Base-by-base conservation (phyloP, 2,113 vertebrate species). In the Tragulus kanchil region DNA sequence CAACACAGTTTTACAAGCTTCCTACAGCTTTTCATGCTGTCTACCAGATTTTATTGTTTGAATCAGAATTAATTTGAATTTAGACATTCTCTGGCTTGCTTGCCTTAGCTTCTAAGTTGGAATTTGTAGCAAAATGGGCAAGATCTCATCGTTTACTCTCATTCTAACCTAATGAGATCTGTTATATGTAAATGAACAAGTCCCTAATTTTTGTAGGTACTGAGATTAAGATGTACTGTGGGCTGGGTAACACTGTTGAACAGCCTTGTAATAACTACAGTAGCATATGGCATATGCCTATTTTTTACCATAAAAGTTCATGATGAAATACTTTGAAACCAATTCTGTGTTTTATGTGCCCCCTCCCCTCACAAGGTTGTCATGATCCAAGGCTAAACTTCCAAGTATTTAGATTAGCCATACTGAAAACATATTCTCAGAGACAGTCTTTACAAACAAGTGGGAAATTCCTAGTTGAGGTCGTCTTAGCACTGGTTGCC, bases 21-120 rank as follows among this genome's bases (percentile, higher is more conserved):
- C 17, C 28, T 65, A 52, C 36, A 77, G 8, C 6, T 88, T 88
- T 81, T 71, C 15, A 42, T 62, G 50, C 54, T 79, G 6, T 69
- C n/a, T 8, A 52, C 48, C 15, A 90, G 19, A 31, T 90, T 93
- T 95, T 93, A 61, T 84, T 94, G 31, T 71, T 93, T 93, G 45
- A 95, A 77, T 94, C 21, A 77, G 52, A 90, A 77, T 89, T 91
- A 86, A 81, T 3, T 81, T 90, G n/a, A 94, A 58, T 79, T 6
- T 67, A 64, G 9, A 79, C 8, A 15, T 84, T 91, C 77, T 69
- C 2, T 8, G 36, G 69, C 11, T 75, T 58, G 59, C 84, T 75
- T 94, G 4, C 48, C n/a, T 92, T 67, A 77, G 31, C 7, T 52
- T 97, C 17, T 56, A 11, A 90, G n/a, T 62, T 79, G 36, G 9